Conservation (phyloP, 2,888 invertebrate genomes). For the Drosophila incognita region DNA sequence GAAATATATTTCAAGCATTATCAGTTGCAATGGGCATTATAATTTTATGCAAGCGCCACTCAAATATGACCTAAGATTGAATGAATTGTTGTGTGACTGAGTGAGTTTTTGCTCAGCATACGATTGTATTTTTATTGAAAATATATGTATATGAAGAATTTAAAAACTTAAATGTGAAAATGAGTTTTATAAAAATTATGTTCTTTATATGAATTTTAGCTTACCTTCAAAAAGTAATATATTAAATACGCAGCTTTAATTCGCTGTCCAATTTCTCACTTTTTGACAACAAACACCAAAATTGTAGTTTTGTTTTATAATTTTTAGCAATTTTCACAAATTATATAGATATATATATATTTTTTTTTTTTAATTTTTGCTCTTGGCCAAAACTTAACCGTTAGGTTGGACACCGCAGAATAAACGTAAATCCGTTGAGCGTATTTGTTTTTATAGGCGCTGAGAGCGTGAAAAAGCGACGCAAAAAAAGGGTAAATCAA, state of each 20-base stretch:
- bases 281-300: neutral
- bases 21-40: constrained; percentile 43
- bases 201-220: neutral
- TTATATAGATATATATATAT: neutral
- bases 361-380: constrained; percentile 5
- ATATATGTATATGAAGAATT: neutral
- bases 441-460: constrained; percentile 74
- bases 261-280: neutral
- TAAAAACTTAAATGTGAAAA: neutral
- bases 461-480: constrained; percentile 41
- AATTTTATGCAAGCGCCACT: constrained; percentile 48
- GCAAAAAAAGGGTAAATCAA: constrained; percentile 72
- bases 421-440: constrained; percentile 74
- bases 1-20: constrained; percentile 40
- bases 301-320: neutral
- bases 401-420: constrained; percentile 71
- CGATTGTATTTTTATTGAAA: constrained; percentile 1
- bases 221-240: constrained; percentile 22
- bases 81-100: constrained; percentile 6
- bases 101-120: constrained; percentile 3
- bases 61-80: constrained; percentile 41
- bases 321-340: constrained; percentile 16
- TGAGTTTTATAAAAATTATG: neutral
- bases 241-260: neutral
- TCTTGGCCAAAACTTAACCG: constrained; percentile 51